phyloP scores from a whole-genome alignment of 2,797 vertebrate genomes.

The Strix occidentalis region DNA sequence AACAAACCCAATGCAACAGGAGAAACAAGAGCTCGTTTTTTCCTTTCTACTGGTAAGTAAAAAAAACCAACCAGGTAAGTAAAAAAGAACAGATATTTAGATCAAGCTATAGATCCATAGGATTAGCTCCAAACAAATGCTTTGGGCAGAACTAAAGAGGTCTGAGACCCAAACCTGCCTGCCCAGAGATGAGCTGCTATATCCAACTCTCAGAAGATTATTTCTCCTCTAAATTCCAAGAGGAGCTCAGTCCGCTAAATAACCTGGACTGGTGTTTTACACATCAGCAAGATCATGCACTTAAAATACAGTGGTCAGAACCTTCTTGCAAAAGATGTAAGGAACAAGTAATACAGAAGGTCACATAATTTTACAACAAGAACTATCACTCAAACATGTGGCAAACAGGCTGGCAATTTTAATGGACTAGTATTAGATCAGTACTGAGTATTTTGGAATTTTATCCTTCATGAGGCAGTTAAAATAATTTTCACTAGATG shows the following conservation, averaged over 20 bases:
- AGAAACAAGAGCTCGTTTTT: not conserved
- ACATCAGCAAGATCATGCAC: not conserved
- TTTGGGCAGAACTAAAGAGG: not conserved
- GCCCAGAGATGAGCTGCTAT: not conserved
- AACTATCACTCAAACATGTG: not conserved
- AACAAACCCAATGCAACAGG: not conserved
- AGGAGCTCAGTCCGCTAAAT: not conserved
- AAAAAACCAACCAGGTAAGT: not conserved
- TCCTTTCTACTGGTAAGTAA: not conserved
- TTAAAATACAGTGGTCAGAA: not conserved
- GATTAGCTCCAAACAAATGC: not conserved
- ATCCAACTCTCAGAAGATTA: not conserved
- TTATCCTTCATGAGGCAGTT: not conserved
- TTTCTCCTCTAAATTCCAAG: not conserved
- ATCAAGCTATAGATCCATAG: too few species aligned
- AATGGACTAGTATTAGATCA: not conserved
- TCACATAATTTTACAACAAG: not conserved
- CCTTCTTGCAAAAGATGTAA: accelerated
- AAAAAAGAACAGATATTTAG: not conserved
- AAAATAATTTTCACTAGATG: not conserved
- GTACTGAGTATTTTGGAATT: not conserved
- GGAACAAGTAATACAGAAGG: not conserved
- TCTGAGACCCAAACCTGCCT: not conserved
- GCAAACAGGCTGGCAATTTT: not conserved
- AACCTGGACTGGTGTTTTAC: not conserved